Evolutionary conservation across 2,113 vertebrate species (phyloP).

Genomic region (Ginglymostoma cirratum): DNA sequence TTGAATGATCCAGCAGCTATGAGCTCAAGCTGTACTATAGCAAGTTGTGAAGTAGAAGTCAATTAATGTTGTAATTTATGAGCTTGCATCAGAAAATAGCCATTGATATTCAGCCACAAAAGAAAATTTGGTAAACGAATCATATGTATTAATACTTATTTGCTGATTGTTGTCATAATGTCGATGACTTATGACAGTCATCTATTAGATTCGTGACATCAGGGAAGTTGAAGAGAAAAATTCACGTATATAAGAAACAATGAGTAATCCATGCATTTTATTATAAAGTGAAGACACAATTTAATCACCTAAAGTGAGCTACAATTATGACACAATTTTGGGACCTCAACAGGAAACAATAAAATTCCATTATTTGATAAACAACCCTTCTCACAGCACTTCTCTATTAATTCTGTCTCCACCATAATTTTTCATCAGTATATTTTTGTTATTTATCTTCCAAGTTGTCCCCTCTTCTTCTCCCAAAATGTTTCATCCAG

Average conservation of each 20-base stretch:
- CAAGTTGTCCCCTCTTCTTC: neutral
- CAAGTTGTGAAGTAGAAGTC: neutral
- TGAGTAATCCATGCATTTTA: neutral
- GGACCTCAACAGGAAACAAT: neutral
- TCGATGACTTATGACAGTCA: neutral
- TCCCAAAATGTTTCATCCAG: neutral
- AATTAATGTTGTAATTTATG: neutral
- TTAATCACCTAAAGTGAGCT: neutral
- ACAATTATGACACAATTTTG: neutral
- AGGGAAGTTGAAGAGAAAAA: neutral
- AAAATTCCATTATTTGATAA: neutral
- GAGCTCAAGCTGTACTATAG: neutral
- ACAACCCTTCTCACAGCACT: no score
- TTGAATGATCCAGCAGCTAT: neutral
- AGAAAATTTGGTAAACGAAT: neutral
- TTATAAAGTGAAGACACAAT: neutral
- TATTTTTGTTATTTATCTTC: neutral
- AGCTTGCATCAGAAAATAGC: neutral
- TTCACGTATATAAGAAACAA: neutral
- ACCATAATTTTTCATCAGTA: neutral
- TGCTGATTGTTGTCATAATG: neutral
- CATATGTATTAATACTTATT: neutral
- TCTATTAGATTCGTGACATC: neutral
- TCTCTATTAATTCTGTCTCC: neutral
- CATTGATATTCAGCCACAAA: no score